Evolutionary conservation across 2,888 invertebrate genomes (phyloP).

Genomic region (Meta bourneti): DNA sequence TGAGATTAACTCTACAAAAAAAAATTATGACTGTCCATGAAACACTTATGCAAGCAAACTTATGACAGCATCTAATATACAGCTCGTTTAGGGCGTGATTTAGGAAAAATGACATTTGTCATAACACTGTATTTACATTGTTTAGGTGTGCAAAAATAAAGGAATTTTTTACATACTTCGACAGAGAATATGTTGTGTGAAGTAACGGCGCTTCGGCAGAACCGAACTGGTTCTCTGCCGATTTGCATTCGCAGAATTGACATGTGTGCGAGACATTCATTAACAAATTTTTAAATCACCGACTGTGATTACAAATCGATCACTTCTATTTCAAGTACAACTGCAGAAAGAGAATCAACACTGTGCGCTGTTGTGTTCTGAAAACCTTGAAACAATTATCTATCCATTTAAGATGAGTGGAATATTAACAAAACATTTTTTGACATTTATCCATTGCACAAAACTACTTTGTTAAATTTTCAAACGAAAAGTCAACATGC

Average conservation of each 20-base stretch:
- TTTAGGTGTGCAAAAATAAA: too few relatives aligned
- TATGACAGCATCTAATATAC: too few relatives aligned
- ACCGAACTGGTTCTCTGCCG: slow-evolving; percentile 73
- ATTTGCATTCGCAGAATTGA: slow-evolving; percentile 75
- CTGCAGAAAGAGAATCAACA: background rate
- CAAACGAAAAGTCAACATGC: slow-evolving; percentile 26
- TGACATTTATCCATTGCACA: too few relatives aligned
- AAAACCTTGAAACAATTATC: background rate
- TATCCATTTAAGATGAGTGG: background rate
- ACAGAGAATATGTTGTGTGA: slow-evolving; percentile 71
- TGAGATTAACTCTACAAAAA: too few relatives aligned
- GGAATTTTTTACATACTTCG: slow-evolving; percentile 46
- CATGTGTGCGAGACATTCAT: slow-evolving; percentile 75
- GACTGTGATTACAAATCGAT: slow-evolving; percentile 11
- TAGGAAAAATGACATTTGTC: too few relatives aligned
- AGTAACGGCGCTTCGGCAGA: slow-evolving; percentile 74
- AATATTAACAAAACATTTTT: background rate
- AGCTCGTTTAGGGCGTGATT: too few relatives aligned
- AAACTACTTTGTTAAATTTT: background rate
- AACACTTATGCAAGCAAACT: too few relatives aligned
- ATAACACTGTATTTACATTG: too few relatives aligned
- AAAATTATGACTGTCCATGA: too few relatives aligned
- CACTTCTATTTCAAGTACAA: background rate
- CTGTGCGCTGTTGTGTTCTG: background rate
- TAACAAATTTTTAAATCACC: slow-evolving; percentile 31